phyloP scores from a whole-genome alignment of 2,797 vertebrate species.

The Phataginus tricuspis region DNA sequence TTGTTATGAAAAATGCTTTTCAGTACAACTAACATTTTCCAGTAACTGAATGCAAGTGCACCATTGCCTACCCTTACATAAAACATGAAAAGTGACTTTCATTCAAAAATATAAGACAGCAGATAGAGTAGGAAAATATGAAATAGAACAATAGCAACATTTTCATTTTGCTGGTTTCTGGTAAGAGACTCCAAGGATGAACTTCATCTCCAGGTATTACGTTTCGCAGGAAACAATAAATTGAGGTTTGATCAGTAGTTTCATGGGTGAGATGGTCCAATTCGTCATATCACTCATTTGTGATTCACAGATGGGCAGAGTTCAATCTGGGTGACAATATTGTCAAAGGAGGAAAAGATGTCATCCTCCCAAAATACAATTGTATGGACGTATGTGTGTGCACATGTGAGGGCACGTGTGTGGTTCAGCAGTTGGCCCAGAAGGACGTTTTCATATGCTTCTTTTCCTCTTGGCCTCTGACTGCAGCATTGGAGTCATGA shows the following conservation, averaged over 20 bases:
- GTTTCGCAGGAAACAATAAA: not conserved
- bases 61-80: not conserved
- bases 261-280: not conserved
- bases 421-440: not conserved
- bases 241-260: not conserved
- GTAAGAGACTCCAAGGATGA: not conserved
- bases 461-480: not conserved
- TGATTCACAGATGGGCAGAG: not conserved
- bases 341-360: not conserved
- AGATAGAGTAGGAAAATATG: not conserved
- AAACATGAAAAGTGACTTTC: not conserved
- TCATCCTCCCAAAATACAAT: not conserved
- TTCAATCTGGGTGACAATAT: not conserved
- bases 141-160: not conserved
- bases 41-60: not conserved
- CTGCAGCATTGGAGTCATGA: not conserved
- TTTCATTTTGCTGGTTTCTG: not conserved
- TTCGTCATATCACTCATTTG: not conserved
- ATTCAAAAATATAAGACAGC: not conserved
- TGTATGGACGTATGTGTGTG: no score
- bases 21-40: not conserved
- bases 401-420: fast-evolving
- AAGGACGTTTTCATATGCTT: not conserved
- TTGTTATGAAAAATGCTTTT: not conserved
- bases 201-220: not conserved